These are phyloP conservation scores for Platygyra sinensis DNA, from an alignment of 64 coral and sea anemone genomes.

Conservation along the genomic window DNA sequence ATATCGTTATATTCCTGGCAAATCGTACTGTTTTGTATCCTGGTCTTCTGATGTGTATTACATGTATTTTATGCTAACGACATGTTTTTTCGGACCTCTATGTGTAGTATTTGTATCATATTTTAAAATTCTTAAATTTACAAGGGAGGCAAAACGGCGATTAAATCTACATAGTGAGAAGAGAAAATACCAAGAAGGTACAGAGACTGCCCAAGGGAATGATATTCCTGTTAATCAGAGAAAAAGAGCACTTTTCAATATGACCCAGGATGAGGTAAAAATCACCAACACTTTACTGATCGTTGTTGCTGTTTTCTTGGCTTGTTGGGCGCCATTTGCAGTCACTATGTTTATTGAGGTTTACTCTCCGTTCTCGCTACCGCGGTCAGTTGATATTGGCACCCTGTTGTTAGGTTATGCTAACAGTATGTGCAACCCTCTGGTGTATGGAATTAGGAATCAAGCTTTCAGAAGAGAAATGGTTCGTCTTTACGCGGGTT, in stretches of 20 bases:
- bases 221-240: background rate
- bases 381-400: constrained; percentile 39
- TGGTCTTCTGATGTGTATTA: constrained; percentile 78
- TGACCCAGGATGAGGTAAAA: constrained; percentile 30
- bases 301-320: constrained; percentile 16
- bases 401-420: constrained; percentile 41
- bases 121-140: constrained; percentile 68
- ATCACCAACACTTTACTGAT: constrained; percentile 58
- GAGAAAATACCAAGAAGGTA: background rate
- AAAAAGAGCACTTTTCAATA: background rate
- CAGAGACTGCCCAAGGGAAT: background rate
- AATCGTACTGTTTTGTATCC: constrained; percentile 77
- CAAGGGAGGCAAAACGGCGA: background rate
- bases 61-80: constrained; percentile 79
- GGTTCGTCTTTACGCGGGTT: background rate
- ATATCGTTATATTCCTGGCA: constrained; percentile 48
- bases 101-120: constrained; percentile 68
- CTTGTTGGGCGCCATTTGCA: constrained; percentile 53
- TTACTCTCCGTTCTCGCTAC: constrained; percentile 8
- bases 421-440: constrained; percentile 58
- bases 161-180: background rate
- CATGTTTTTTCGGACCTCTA: constrained; percentile 77
- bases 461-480: constrained; percentile 30
- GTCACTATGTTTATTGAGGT: constrained; percentile 55
- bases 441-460: constrained; percentile 45